Conservation (phyloP, 2,113 vertebrate genomes). For the Alexandromys fortis region DNA sequence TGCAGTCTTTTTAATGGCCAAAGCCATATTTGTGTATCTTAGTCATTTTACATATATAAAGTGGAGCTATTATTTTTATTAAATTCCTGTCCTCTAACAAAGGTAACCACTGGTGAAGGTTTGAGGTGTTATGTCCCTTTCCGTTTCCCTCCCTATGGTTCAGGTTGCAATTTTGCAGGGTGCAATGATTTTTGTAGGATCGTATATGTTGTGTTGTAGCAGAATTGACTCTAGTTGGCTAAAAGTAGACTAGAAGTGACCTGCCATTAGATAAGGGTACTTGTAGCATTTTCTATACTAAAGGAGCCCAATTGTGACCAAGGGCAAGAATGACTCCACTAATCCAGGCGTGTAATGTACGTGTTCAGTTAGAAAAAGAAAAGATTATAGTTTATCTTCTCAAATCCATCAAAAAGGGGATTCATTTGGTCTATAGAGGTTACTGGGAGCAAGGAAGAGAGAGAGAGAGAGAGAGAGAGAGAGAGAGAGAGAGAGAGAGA, state of each 20-base stretch:
- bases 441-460: neutral
- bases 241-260: neutral
- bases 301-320: neutral
- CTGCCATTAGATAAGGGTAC: neutral
- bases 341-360: neutral
- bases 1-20: neutral
- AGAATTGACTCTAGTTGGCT: neutral
- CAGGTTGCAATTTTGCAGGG: neutral
- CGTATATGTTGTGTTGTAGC: neutral
- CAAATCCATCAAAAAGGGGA: neutral
- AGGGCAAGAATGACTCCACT: neutral
- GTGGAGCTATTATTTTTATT: neutral
- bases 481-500: no score
- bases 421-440: neutral
- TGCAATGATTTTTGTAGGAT: neutral
- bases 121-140: neutral
- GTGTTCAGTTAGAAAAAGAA: neutral
- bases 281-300: neutral
- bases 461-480: no score
- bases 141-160: neutral
- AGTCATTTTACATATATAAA: neutral
- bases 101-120: neutral
- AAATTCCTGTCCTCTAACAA: neutral
- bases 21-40: neutral
- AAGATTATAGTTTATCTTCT: neutral